Evolutionary conservation across 2,113 vertebrate genomes (phyloP).

Genomic region (Poeciliopsis occidentalis): DNA sequence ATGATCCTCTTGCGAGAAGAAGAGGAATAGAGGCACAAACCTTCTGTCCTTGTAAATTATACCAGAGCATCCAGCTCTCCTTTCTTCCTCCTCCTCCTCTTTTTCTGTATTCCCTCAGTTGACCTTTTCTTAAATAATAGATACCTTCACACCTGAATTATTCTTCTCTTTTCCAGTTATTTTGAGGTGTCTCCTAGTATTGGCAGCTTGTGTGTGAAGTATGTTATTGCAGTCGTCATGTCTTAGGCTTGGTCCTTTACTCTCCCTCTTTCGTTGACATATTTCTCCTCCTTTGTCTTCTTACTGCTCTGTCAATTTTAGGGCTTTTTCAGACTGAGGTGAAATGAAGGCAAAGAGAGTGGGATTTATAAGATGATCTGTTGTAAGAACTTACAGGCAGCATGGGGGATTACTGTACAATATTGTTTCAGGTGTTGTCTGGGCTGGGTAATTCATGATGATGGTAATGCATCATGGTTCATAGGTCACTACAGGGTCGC

Average conservation of each 20-base stretch:
- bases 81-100: constrained; percentile 1
- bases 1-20: constrained; percentile 57
- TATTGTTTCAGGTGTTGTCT: constrained; percentile 68
- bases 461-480: constrained; percentile 69
- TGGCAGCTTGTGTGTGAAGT: constrained; percentile 45
- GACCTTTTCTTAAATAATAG: constrained; percentile 66
- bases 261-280: constrained; percentile 1
- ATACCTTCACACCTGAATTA: constrained; percentile 58
- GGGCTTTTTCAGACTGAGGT: constrained; percentile 16
- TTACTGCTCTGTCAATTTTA: constrained; percentile 9
- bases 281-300: constrained; percentile 5
- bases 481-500: constrained; percentile 53
- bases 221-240: constrained; percentile 41
- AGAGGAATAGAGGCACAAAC: constrained; percentile 12
- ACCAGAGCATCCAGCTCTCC: constrained; percentile 28
- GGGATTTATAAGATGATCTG: constrained; percentile 62
- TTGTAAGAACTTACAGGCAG: constrained; percentile 56
- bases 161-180: constrained; percentile 22
- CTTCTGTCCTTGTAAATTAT: constrained; percentile 53
- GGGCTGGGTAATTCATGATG: constrained; percentile 59
- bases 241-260: constrained; percentile 10
- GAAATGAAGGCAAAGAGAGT: constrained; percentile 11
- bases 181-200: constrained; percentile 39
- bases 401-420: constrained; percentile 64
- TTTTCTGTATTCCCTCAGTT: constrained; percentile 23